These are phyloP conservation scores for Chiloscyllium plagiosum DNA, from an alignment of 2,113 vertebrate species.

Conservation along the genomic window DNA sequence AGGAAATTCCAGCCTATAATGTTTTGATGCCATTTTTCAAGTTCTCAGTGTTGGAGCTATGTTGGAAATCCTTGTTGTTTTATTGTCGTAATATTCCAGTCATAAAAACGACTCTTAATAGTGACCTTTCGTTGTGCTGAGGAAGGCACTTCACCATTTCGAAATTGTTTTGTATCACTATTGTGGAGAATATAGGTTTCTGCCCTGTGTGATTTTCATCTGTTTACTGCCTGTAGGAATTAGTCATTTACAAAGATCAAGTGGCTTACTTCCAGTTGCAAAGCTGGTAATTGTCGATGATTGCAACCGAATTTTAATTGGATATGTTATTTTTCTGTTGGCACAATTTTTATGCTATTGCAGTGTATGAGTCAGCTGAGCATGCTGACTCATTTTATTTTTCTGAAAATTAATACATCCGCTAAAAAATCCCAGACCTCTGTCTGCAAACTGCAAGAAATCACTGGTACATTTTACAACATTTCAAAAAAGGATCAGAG, in stretches of 20 bases:
- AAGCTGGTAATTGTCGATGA: slow-evolving; percentile 32
- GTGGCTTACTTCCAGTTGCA: slow-evolving; percentile 23
- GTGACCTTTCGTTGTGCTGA: not conserved
- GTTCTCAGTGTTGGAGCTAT: not conserved
- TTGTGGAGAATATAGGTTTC: not conserved
- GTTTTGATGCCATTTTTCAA: not conserved
- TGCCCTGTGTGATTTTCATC: slow-evolving; percentile 26
- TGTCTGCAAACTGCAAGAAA: not conserved
- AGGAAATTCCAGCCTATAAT: not conserved
- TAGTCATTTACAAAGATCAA: slow-evolving; percentile 35
- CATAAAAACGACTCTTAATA: not conserved
- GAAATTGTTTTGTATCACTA: not conserved
- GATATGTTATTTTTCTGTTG: slow-evolving; percentile 9
- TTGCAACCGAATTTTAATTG: slow-evolving; percentile 17
- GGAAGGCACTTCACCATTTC: not conserved
- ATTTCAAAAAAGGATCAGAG: not conserved
- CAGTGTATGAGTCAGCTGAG: slow-evolving; percentile 3
- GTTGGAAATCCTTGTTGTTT: not conserved
- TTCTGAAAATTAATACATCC: not conserved
- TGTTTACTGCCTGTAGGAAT: slow-evolving; percentile 16
- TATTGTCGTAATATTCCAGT: not conserved
- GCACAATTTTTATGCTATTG: slow-evolving; percentile 32
- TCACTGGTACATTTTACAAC: not conserved
- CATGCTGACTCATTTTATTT: slow-evolving; percentile 12
- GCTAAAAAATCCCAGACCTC: not conserved